Conservation (phyloP, 2,797 vertebrate genomes). For the Rhabdophis nuchalis region DNA sequence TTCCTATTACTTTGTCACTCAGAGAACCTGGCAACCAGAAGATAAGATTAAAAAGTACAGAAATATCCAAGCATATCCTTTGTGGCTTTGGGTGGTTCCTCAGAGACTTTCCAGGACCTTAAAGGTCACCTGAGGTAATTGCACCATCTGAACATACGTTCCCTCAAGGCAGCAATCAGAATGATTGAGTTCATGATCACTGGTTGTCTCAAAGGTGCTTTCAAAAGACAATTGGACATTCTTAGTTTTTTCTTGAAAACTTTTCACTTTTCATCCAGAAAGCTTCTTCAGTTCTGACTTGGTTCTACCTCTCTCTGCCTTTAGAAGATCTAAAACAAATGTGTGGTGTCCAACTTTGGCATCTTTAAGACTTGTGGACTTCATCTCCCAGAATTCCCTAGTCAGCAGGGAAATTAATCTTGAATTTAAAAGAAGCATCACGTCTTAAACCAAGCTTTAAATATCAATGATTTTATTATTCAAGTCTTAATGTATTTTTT, state of each 20-base stretch:
- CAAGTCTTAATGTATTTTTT: neutral
- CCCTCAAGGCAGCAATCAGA: no score
- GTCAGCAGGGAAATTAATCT: neutral
- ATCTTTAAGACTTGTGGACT: neutral
- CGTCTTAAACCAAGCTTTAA: neutral
- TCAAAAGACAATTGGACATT: neutral
- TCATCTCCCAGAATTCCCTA: neutral
- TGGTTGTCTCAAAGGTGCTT: neutral
- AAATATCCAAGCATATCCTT: no score
- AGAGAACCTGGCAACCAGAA: no score
- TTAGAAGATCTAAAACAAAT: neutral
- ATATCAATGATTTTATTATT: neutral
- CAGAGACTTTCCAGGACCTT: no score
- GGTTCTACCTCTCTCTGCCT: neutral
- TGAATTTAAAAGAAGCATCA: neutral
- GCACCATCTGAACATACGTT: no score
- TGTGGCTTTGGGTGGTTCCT: no score
- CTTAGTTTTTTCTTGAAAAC: neutral
- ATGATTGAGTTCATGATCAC: no score
- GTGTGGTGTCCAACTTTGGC: neutral
- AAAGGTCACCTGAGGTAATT: neutral
- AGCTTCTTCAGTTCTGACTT: neutral
- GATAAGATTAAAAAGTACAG: no score
- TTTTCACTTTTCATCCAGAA: neutral
- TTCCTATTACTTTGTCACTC: no score